Evolutionary conservation across 2,113 vertebrate species (phyloP).

Genomic region (Ceyx margarethae): DNA sequence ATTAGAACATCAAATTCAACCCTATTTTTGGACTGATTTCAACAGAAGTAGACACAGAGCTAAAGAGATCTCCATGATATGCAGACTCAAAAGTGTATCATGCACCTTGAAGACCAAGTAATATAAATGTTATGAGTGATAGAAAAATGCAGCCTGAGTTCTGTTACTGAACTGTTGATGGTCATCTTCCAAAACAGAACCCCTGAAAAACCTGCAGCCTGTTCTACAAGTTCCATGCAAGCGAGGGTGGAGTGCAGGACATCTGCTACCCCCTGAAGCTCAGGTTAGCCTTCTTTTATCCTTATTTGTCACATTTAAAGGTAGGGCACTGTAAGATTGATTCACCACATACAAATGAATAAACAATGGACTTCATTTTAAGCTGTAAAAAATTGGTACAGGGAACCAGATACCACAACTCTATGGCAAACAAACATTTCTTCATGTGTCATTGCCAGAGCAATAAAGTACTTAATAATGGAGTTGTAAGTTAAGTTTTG

Average conservation of each 20-base stretch:
- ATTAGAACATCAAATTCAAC: neutral
- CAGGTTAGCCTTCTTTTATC: neutral
- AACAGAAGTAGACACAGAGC: neutral
- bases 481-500: neutral
- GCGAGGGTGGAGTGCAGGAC: neutral
- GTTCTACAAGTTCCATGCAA: rapidly evolving
- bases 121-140: neutral
- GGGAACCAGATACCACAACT: neutral
- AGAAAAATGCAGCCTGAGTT: neutral
- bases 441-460: neutral
- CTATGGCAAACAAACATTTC: neutral
- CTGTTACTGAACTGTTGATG: neutral
- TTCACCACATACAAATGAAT: neutral
- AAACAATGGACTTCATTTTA: neutral
- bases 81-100: neutral
- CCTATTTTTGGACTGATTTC: neutral
- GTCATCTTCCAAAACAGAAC: neutral
- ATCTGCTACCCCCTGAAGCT: neutral
- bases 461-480: neutral
- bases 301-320: neutral
- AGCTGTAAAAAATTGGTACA: neutral
- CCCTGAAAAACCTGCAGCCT: neutral
- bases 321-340: neutral
- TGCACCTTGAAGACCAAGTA: neutral
- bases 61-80: rapidly evolving